Conservation (phyloP, 2,797 vertebrate species). For the Sylvilagus floridanus region DNA sequence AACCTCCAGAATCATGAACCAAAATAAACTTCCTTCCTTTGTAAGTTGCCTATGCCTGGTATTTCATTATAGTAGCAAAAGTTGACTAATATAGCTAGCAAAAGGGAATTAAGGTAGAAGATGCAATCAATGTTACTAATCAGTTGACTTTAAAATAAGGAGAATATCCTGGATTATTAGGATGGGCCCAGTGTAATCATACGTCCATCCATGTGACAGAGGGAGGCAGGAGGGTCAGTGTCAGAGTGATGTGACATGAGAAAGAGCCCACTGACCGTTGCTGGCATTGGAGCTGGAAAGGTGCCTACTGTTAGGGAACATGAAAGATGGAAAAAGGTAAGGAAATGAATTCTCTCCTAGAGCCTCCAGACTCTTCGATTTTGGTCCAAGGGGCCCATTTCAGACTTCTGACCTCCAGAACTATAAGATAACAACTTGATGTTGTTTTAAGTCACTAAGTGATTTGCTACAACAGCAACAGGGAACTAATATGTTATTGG, state of each 20-base stretch:
- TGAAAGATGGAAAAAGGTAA: neutral
- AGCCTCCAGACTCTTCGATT: neutral
- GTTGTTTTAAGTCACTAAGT: neutral
- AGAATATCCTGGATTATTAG: neutral
- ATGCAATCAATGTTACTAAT: neutral
- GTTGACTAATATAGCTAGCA: neutral
- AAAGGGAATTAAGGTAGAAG: neutral
- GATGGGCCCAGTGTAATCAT: neutral
- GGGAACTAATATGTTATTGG: neutral
- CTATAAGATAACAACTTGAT: neutral
- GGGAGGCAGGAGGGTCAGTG: neutral
- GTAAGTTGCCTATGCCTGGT: too few species aligned
- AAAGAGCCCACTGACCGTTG: neutral
- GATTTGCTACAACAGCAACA: conserved; percentile 17
- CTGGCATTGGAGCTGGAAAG: neutral
- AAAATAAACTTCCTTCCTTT: too few species aligned
- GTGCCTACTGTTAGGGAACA: neutral
- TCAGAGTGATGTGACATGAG: neutral
- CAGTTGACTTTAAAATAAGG: neutral
- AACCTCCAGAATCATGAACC: too few species aligned
- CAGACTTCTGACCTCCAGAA: neutral
- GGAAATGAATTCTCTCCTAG: neutral
- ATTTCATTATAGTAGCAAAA: too few species aligned
- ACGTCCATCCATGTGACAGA: neutral
- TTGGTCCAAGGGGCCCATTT: conserved; percentile 7